Evolutionary conservation across 1,140 invertebrate genomes (phyloP), one percentile per base, ranked within the genome.

Genomic region (Eriocheir sinensis): DNA sequence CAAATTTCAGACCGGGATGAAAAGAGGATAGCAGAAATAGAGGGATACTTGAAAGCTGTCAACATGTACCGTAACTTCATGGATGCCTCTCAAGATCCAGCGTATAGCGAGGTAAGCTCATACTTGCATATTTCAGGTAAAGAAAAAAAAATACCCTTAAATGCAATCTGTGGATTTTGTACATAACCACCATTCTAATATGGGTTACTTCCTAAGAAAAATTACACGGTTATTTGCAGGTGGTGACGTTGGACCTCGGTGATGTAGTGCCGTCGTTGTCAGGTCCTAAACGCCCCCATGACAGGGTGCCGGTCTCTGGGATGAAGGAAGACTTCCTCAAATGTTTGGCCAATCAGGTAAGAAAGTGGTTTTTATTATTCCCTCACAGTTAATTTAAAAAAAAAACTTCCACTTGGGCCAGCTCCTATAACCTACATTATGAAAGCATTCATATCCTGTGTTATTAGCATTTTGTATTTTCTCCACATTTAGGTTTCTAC

Each of bases 201-300:
- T 48, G 4, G n/a, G 44, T 48, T 48, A 4, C 44, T 48, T 15
- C 44, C 44, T 48, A 8, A n/a, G n/a, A n/a, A n/a, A n/a, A n/a
- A n/a, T n/a, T n/a, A n/a, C n/a, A n/a, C n/a, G n/a, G 44, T 15
- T 48, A 15, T 48, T 15, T 8, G 38, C 96, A 98, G 97, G 97
- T 98, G 60, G 98, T 99, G 12, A 98, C 98, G 94, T 97, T 99
- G 91, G 99, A 99, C 96, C 97, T 99, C 44, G 96, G 97, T 0
- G 98, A 98, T 0, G 99, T 99, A 0, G 98, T 98, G 15, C 98
- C 99, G 2, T 99, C 99, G 91, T 98, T 99, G 0, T 99, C 99
- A 96, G 99, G 99, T 12, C 99, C 99, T 0, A 99, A 99, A 96
- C 97, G 99, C 95, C 99, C 99, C 0, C 99, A 99, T 96, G 99